Conservation (phyloP, 2,113 vertebrate species). For the Pangasianodon hypophthalmus region DNA sequence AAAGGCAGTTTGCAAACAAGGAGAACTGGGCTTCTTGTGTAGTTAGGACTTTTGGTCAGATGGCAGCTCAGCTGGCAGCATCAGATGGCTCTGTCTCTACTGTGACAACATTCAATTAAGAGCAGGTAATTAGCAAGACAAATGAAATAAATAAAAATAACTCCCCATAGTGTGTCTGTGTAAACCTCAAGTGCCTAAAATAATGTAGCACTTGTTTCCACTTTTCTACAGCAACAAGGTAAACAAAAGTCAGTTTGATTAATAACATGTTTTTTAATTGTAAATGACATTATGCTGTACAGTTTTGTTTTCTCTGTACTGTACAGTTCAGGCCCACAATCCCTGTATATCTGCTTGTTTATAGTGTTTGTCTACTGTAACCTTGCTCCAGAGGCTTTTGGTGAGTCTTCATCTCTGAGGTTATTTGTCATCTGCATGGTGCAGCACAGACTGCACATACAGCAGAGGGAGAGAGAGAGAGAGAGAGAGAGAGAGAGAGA, state of each 20-base stretch:
- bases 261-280: neutral
- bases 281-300: neutral
- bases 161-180: neutral
- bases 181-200: conserved; percentile 11
- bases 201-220: neutral
- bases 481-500: conserved; percentile 42
- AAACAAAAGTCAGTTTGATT: neutral
- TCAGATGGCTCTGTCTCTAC: conserved; percentile 26
- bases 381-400: conserved; percentile 57
- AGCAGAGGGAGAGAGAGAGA: conserved; percentile 48
- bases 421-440: conserved; percentile 68
- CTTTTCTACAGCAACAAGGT: neutral
- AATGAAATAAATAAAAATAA: conserved; percentile 39
- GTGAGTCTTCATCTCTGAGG: conserved; percentile 50
- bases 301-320: neutral
- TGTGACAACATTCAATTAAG: conserved; percentile 38
- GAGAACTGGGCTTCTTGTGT: conserved; percentile 1
- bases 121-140: conserved; percentile 39
- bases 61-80: conserved; percentile 35
- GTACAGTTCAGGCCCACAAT: neutral
- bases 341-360: conserved; percentile 51
- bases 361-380: conserved; percentile 60
- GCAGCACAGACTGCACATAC: conserved; percentile 50
- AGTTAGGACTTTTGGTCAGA: conserved; percentile 6
- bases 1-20: neutral